Conservation (phyloP, 2,797 vertebrate species). For the Enteromius afrohamiltoni region DNA sequence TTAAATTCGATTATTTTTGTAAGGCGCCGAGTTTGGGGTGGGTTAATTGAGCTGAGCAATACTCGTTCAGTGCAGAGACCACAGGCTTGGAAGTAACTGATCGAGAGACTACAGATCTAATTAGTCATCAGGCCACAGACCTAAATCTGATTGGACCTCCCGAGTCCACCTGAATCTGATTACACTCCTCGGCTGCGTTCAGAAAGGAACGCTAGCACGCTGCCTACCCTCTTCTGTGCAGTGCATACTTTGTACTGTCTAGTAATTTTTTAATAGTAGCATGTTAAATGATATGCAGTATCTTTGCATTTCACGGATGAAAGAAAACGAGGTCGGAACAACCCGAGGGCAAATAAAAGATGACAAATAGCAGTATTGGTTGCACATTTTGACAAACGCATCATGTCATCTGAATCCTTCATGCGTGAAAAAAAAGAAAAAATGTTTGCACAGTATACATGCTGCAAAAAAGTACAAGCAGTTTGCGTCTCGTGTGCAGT, state of each 20-base stretch:
- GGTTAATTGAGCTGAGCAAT: slow-evolving; percentile 36
- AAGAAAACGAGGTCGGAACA: background rate
- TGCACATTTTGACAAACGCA: background rate
- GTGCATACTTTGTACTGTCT: background rate
- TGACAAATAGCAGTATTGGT: slow-evolving; percentile 7
- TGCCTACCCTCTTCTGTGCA: background rate
- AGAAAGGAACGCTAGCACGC: background rate
- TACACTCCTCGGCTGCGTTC: slow-evolving; percentile 1
- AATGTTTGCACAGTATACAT: background rate
- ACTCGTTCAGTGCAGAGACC: slow-evolving; percentile 20
- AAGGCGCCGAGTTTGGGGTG: slow-evolving; percentile 15
- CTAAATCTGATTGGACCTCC: slow-evolving; percentile 29
- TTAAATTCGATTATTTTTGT: slow-evolving; percentile 36
- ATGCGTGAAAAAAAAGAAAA: background rate
- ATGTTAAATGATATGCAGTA: background rate
- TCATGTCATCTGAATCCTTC: background rate
- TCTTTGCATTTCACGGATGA: background rate
- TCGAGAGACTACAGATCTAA: slow-evolving; percentile 35
- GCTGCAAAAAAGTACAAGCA: background rate
- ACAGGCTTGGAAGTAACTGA: slow-evolving; percentile 36
- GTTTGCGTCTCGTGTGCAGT: slow-evolving; percentile 1
- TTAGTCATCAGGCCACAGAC: slow-evolving; percentile 34
- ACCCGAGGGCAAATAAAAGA: slow-evolving; percentile 1
- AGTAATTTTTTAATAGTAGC: background rate
- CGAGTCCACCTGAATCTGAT: slow-evolving; percentile 23